Conservation (phyloP, 2,888 invertebrate genomes). For the Athalia circularis region DNA sequence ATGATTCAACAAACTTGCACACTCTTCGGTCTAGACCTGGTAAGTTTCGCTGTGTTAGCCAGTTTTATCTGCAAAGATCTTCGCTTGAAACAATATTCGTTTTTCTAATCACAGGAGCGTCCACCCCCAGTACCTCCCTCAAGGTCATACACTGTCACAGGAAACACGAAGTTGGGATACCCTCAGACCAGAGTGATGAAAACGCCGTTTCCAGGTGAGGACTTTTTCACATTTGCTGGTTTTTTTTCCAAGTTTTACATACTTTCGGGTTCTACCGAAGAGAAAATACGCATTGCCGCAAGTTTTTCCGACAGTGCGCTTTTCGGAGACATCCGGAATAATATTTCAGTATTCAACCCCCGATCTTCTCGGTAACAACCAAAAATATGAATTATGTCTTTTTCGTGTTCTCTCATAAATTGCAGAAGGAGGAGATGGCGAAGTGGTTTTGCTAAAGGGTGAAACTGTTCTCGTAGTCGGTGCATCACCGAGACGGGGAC, state of each 20-base stretch:
- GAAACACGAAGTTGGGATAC: slow-evolving; percentile 93
- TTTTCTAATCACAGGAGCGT: slow-evolving; percentile 80
- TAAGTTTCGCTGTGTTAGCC: slow-evolving; percentile 70
- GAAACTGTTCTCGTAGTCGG: slow-evolving; percentile 92
- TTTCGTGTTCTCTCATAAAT: neutral
- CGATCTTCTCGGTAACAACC: no score
- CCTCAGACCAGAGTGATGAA: slow-evolving; percentile 95
- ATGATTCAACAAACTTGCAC: slow-evolving; percentile 94
- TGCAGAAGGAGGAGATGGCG: slow-evolving; percentile 75
- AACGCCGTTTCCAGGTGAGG: slow-evolving; percentile 86
- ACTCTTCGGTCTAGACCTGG: slow-evolving; percentile 91
- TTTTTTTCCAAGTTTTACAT: no score
- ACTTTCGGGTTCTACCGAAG: no score
- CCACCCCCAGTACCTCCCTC: slow-evolving; percentile 95
- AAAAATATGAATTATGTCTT: no score
- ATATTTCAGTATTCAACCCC: no score
- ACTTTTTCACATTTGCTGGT: no score
- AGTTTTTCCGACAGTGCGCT: no score
- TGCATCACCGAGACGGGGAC: slow-evolving; percentile 89
- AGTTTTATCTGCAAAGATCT: neutral
- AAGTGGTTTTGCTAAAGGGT: slow-evolving; percentile 84
- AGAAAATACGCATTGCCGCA: no score
- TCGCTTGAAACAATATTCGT: slow-evolving; percentile 7
- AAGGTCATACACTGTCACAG: slow-evolving; percentile 91
- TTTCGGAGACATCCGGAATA: no score